A percentile compares a stretch with the other conserved stretches of the same genome.
phyloP scores from a whole-genome alignment of 2,797 vertebrate species.

The Coendou prehensilis region DNA sequence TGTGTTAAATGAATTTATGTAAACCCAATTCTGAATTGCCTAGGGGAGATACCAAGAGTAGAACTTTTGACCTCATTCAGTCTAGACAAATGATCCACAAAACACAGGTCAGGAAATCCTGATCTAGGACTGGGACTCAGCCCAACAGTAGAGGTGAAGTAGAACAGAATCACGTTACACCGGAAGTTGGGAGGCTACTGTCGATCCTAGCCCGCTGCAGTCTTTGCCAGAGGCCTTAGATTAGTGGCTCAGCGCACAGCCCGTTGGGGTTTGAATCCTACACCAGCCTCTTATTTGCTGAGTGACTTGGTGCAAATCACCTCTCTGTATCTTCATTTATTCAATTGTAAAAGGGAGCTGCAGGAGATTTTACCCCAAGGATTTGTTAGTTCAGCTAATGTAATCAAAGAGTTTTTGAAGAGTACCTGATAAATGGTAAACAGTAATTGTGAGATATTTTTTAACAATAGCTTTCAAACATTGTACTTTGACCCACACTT shows the following conservation, averaged over 20 bases:
- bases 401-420: conserved; percentile 35
- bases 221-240: not conserved
- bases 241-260: not conserved
- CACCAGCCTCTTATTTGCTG: not conserved
- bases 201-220: not conserved
- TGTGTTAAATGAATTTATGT: not conserved
- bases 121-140: not conserved
- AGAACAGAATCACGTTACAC: not conserved
- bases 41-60: not conserved
- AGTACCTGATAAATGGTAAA: not conserved
- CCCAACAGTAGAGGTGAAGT: not conserved
- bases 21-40: not conserved
- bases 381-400: not conserved
- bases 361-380: not conserved
- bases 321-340: not conserved
- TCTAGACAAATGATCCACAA: not conserved
- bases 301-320: not conserved
- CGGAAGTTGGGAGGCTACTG: not conserved
- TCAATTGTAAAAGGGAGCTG: not conserved
- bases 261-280: not conserved
- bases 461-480: not conserved
- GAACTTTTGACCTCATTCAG: not conserved
- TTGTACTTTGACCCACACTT: not conserved
- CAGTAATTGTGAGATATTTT: not conserved
- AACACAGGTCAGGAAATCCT: not conserved